Base-by-base conservation (phyloP, 2,113 vertebrate genomes). In the Lagopus muta region DNA sequence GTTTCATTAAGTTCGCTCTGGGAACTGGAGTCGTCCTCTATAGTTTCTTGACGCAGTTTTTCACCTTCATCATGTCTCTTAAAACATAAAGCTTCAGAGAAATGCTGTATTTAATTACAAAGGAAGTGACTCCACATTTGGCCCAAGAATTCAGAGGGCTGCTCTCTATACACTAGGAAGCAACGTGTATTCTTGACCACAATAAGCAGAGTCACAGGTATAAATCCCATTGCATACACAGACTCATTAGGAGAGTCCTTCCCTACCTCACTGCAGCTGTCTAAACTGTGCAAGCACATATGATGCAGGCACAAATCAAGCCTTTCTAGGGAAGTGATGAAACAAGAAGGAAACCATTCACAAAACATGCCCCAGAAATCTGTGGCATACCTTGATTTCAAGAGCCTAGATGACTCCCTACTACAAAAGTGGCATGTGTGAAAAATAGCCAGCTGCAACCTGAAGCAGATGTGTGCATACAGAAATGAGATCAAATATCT, bases 221-320 rank as follows among this genome's bases (percentile, higher is more conserved):
- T 7, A 78, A 87, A 67, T 69, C 22, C 32, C 13, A 10, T 89
- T 5, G 8, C 21, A 45, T 45, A 34, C 42, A 60, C 55, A 38
- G 71, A n/a, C 13, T 76, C 30, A 20, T 5, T 52, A 70, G 71
- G 62, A 54, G 16, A 88, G 42, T 18, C 50, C 83, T 54, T 66
- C 47, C 64, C 47, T 74, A 61, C 45, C 64, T 83, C 80, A 14
- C 43, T 90, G 75, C 88, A 95, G 85, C 96, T 93, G 88, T 77
- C 82, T 83, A 91, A 94, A 95, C 90, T 80, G 45, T 64, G 30
- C 52, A 54, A 75, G 47, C 55, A 45, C 2, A 0, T 58, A 82
- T 2, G 1, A 67, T 57, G 40, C 0, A 0, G 36, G 60, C 86
- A 90, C 69, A 90, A 28, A 82, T 67, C 90, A 91, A 88, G 76